A percentile compares a stretch with the other conserved stretches of the same genome.
phyloP scores from a whole-genome alignment of 1,140 invertebrate species.

The Bicyclus anynana region DNA sequence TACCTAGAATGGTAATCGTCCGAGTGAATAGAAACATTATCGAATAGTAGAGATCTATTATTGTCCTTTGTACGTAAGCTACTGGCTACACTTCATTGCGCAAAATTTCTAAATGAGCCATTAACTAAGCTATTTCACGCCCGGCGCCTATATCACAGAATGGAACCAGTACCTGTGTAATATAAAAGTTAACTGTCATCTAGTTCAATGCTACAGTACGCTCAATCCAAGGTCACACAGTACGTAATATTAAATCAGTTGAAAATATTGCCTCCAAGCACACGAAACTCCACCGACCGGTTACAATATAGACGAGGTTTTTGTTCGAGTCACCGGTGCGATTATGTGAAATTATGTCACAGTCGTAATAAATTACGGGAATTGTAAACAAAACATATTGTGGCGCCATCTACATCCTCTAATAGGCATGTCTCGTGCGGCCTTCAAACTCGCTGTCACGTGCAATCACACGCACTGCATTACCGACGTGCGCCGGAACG shows the following conservation, averaged over 20 bases:
- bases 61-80: too few species aligned
- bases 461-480: slow-evolving; percentile 40
- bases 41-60: too few species aligned
- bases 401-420: slow-evolving; percentile 45
- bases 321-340: slow-evolving; percentile 28
- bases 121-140: too few species aligned
- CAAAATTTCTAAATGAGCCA: too few species aligned
- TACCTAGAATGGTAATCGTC: too few species aligned
- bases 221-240: slow-evolving; percentile 24
- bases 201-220: slow-evolving; percentile 15
- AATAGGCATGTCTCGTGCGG: slow-evolving; percentile 20
- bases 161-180: not conserved
- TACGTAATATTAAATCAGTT: not conserved
- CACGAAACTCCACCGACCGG: slow-evolving; percentile 6
- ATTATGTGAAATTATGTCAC: slow-evolving; percentile 66
- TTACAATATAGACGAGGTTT: slow-evolving; percentile 43
- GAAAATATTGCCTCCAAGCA: slow-evolving; percentile 1
- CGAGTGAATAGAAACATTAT: too few species aligned
- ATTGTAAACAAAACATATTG: slow-evolving; percentile 48
- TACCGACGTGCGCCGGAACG: slow-evolving; percentile 26
- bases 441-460: slow-evolving; percentile 46
- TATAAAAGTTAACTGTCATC: slow-evolving; percentile 3
- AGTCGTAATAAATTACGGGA: slow-evolving; percentile 21
- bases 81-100: too few species aligned
- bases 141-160: too few species aligned